phyloP scores from a whole-genome alignment of 2,888 invertebrate genomes.

The Drosophila niveifrons region DNA sequence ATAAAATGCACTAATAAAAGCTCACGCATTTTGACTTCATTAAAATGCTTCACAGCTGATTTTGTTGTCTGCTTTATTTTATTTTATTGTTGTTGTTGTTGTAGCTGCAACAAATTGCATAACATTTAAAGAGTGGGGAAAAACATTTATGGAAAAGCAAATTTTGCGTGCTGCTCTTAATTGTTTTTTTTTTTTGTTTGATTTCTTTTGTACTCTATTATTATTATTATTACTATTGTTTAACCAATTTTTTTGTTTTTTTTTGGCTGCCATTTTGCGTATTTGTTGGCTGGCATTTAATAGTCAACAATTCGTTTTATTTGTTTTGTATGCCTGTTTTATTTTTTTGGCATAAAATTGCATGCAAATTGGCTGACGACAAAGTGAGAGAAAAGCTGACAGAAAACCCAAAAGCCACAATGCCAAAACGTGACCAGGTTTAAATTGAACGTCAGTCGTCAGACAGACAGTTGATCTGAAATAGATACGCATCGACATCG shows the following conservation, averaged over 20 bases:
- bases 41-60: constrained; percentile 61
- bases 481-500: background rate
- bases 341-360: constrained; percentile 23
- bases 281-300: constrained; percentile 47
- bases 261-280: constrained; percentile 17
- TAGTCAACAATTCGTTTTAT: constrained; percentile 16
- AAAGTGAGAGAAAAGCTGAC: constrained; percentile 24
- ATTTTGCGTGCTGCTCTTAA: constrained; percentile 39
- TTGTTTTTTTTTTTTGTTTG: constrained; percentile 10
- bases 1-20: constrained; percentile 75
- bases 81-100: constrained; percentile 18
- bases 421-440: constrained; percentile 67
- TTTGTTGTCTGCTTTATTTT: constrained; percentile 37
- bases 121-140: background rate
- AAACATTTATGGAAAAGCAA: constrained; percentile 25
- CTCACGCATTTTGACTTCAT: constrained; percentile 68
- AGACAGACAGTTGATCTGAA: constrained; percentile 1
- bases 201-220: background rate
- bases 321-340: background rate
- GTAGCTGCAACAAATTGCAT: constrained; percentile 6
- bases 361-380: constrained; percentile 41
- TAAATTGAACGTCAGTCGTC: constrained; percentile 17
- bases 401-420: constrained; percentile 59
- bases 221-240: constrained; percentile 10
- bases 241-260: background rate